phyloP scores from a whole-genome alignment of 2,113 vertebrate species.

The Ranitomeya variabilis region DNA sequence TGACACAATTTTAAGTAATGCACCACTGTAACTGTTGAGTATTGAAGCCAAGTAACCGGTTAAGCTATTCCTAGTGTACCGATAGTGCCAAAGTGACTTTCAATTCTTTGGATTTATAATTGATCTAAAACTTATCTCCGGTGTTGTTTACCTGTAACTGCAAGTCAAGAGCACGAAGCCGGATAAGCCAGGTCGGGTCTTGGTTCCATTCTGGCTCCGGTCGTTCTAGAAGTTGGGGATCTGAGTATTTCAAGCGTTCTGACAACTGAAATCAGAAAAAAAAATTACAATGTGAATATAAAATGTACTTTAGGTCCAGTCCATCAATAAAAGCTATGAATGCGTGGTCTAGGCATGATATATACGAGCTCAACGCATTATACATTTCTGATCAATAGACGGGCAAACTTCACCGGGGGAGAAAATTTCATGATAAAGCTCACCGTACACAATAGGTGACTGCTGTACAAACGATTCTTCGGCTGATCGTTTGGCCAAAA shows the following conservation, averaged over 20 bases:
- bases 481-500: no score
- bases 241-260: slow-evolving; percentile 79
- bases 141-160: slow-evolving; percentile 71
- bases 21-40: no score
- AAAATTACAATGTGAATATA: neutral
- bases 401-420: neutral
- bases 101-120: no score
- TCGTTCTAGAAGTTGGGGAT: slow-evolving; percentile 76
- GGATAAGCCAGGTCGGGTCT: slow-evolving; percentile 81
- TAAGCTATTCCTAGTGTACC: no score
- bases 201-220: slow-evolving; percentile 49
- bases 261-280: slow-evolving; percentile 72
- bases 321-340: neutral
- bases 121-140: neutral
- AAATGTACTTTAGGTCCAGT: neutral
- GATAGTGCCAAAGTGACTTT: no score
- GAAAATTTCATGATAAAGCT: neutral
- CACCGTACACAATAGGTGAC: no score
- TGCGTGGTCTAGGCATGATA: neutral
- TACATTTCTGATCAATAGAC: neutral
- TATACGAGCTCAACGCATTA: neutral
- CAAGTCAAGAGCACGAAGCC: slow-evolving; percentile 67
- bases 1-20: no score
- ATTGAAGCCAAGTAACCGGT: no score
- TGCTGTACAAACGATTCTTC: no score